Evolutionary conservation across 2,113 vertebrate species (phyloP).

Genomic region (Charina bottae): DNA sequence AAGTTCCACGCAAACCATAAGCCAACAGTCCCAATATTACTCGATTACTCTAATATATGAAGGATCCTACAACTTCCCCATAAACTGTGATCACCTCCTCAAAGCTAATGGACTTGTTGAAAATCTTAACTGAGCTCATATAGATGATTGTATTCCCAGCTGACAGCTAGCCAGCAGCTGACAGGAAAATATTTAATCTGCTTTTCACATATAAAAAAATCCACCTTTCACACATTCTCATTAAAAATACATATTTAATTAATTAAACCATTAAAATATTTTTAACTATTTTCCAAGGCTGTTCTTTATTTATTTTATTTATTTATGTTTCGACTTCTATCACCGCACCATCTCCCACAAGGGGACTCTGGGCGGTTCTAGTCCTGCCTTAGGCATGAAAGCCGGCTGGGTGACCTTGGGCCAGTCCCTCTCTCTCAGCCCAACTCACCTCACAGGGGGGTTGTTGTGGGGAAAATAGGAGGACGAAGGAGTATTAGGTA

Average conservation of each 20-base stretch:
- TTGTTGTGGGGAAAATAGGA: no score
- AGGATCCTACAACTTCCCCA: background rate
- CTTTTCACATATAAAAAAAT: background rate
- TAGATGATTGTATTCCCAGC: background rate
- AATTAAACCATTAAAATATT: background rate
- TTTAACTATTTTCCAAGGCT: background rate
- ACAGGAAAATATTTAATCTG: background rate
- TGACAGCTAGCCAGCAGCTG: background rate
- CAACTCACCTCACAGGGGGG: no score
- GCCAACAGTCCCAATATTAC: background rate
- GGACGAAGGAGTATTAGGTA: no score
- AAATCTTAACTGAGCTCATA: background rate
- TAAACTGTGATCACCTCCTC: background rate
- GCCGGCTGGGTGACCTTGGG: no score
- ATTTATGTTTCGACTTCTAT: no score
- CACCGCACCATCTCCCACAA: no score
- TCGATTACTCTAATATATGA: background rate
- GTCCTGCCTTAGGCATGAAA: no score
- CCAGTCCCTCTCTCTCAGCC: no score
- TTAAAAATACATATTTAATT: background rate
- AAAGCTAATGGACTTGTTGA: background rate
- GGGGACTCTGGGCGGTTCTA: no score
- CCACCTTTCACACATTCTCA: background rate
- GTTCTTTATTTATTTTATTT: no score
- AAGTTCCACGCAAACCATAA: background rate